Evolutionary conservation across 92 coral and sea anemone genomes (phyloP).

Genomic region (Diadumene lineata): DNA sequence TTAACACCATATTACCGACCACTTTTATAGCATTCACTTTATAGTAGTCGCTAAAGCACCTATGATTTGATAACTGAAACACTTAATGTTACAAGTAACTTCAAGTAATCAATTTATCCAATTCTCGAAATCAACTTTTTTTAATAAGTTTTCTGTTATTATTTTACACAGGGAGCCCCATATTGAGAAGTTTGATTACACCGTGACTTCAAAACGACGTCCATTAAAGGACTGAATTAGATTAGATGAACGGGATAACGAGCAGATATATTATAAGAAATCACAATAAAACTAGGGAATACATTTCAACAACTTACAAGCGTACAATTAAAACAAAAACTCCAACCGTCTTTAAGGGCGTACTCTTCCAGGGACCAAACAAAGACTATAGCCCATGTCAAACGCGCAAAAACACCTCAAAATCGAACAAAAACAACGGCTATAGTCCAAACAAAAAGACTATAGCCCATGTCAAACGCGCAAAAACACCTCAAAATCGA

Average conservation of each 20-base stretch:
- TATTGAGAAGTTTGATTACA: background rate
- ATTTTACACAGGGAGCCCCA: background rate
- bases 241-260: background rate
- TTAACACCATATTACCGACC: too few relatives aligned
- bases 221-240: conserved; percentile 1
- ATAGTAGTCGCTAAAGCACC: too few relatives aligned
- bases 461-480: background rate
- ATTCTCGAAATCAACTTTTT: too few relatives aligned
- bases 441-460: too few relatives aligned
- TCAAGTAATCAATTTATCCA: too few relatives aligned
- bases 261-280: background rate
- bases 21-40: too few relatives aligned
- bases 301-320: too few relatives aligned
- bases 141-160: background rate
- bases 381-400: background rate
- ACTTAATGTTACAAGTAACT: too few relatives aligned
- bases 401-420: background rate
- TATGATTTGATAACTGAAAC: too few relatives aligned
- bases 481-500: background rate
- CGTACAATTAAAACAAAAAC: too few relatives aligned
- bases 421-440: background rate
- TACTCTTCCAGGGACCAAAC: too few relatives aligned
- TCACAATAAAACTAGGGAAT: background rate
- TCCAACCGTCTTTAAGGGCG: too few relatives aligned
- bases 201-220: background rate